phyloP scores from a whole-genome alignment of 2,113 vertebrate genomes.

The Bambusicola thoracicus region DNA sequence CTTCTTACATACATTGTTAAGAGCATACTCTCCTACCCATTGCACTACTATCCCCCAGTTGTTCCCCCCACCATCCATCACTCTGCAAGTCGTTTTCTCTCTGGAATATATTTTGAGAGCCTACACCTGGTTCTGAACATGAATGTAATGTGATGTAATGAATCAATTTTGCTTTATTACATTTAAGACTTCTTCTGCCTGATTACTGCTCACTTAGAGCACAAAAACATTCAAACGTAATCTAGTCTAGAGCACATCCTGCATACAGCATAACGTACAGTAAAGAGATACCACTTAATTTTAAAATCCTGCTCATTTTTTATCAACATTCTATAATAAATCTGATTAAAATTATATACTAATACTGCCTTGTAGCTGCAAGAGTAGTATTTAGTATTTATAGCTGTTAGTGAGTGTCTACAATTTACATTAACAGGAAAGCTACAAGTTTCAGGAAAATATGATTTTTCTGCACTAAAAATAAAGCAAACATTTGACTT shows the following conservation, averaged over 20 bases:
- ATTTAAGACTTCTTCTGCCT: not conserved
- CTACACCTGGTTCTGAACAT: not conserved
- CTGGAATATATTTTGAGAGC: not conserved
- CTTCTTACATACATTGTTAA: not conserved
- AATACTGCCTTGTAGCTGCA: slow-evolving; percentile 17
- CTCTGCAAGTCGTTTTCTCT: not conserved
- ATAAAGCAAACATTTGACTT: not conserved
- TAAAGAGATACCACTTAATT: not conserved
- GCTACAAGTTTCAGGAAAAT: not conserved
- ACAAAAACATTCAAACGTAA: not conserved
- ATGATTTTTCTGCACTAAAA: not conserved
- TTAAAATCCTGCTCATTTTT: slow-evolving; percentile 24
- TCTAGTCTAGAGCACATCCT: not conserved
- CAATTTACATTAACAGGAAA: slow-evolving; percentile 27
- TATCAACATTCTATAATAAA: slow-evolving; percentile 26
- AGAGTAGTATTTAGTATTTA: slow-evolving; percentile 31
- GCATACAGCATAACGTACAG: not conserved
- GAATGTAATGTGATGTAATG: not conserved
- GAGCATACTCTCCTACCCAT: not conserved
- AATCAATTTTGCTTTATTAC: not conserved
- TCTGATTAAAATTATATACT: slow-evolving; percentile 42
- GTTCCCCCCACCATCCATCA: not conserved
- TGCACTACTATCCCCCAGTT: not conserved
- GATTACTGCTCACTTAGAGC: not conserved
- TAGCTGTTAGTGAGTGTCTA: slow-evolving; percentile 1